Conservation (phyloP, 2,113 vertebrate species). For the Patagioenas fasciata region DNA sequence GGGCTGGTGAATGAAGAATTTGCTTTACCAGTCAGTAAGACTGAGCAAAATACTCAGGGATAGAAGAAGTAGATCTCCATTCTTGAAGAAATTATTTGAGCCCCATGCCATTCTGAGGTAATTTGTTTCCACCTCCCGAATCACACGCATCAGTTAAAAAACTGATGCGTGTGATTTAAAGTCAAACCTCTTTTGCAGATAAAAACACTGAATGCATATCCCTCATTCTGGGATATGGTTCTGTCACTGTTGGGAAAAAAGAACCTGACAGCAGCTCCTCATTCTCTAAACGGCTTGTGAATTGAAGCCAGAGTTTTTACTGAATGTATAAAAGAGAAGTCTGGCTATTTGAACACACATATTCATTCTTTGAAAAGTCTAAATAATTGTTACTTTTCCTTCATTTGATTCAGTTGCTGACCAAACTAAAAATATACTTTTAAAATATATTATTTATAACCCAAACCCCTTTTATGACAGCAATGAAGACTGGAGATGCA, state of each 20-base stretch:
- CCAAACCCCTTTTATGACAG: neutral
- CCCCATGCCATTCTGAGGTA: neutral
- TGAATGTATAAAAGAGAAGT: neutral
- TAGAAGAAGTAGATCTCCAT: accelerated
- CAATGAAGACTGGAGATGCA: neutral
- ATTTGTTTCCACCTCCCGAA: neutral
- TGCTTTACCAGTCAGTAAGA: neutral
- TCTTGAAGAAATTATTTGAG: neutral
- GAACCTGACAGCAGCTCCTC: neutral
- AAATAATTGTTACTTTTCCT: neutral
- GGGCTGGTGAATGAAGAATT: neutral
- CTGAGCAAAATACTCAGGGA: neutral
- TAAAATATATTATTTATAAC: neutral
- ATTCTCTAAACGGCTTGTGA: neutral
- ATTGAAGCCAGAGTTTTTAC: neutral
- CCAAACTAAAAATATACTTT: neutral
- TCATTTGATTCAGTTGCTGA: neutral
- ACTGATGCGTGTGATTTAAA: neutral
- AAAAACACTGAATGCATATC: neutral
- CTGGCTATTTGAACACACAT: neutral
- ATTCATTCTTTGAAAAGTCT: neutral
- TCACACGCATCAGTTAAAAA: too few relatives aligned
- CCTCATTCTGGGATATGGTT: neutral
- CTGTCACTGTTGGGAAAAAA: neutral
- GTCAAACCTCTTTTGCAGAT: neutral